phyloP scores from a whole-genome alignment of 2,888 invertebrate species.

The Acronicta psi region DNA sequence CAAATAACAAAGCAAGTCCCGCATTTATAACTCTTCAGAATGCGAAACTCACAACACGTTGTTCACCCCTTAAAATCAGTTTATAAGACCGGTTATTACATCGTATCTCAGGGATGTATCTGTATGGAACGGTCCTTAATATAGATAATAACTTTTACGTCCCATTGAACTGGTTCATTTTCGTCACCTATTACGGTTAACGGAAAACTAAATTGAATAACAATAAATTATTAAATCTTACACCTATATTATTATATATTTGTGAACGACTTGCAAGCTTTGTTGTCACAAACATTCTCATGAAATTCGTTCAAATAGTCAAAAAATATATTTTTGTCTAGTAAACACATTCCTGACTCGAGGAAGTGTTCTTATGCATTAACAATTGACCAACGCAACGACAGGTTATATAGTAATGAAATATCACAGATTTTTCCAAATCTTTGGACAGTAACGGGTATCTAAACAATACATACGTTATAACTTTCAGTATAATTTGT shows the following conservation, averaged over 20 bases:
- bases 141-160: conserved; percentile 88
- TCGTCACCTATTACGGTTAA: conserved; percentile 85
- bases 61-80: conserved; percentile 80
- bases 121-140: conserved; percentile 76
- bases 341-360: conserved; percentile 77
- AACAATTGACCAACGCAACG: conserved; percentile 89
- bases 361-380: conserved; percentile 84
- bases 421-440: conserved; percentile 89
- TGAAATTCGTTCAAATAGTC: conserved; percentile 88
- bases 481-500: conserved; percentile 76
- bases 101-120: conserved; percentile 73
- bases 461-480: conserved; percentile 72
- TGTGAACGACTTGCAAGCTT: conserved; percentile 85
- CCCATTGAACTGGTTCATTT: conserved; percentile 87
- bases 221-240: conserved; percentile 89
- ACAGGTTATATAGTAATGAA: conserved; percentile 86
- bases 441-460: conserved; percentile 89
- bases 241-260: conserved; percentile 84
- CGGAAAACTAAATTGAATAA: conserved; percentile 88
- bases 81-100: conserved; percentile 75
- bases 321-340: conserved; percentile 89
- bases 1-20: conserved; percentile 84
- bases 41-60: conserved; percentile 82
- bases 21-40: conserved; percentile 70
- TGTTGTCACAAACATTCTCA: conserved; percentile 82